phyloP scores from a whole-genome alignment of 2,797 vertebrate species.

The Cynodonichthys magdalenae region DNA sequence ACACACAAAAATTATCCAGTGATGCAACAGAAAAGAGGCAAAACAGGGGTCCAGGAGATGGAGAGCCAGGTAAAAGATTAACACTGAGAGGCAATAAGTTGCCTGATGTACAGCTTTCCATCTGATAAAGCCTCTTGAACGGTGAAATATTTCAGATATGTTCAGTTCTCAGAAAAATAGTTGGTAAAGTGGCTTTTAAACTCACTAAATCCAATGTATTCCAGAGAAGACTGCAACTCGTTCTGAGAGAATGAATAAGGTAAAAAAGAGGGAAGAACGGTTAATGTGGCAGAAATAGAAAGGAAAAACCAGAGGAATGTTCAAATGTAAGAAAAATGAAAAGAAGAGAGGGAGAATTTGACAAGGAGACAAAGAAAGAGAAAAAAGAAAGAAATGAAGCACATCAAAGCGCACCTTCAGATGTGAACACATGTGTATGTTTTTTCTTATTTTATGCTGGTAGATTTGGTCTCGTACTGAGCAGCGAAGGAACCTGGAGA shows the following conservation, averaged over 20 bases:
- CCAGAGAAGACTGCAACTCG: constrained; percentile 74
- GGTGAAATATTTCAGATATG: constrained; percentile 51
- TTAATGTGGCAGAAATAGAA: not conserved
- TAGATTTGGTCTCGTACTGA: constrained; percentile 43
- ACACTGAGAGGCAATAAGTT: constrained; percentile 43
- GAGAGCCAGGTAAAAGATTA: constrained; percentile 62
- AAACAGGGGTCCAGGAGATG: constrained; percentile 29
- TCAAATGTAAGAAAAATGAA: constrained; percentile 29
- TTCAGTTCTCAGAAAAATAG: constrained; percentile 57
- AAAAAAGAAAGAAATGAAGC: constrained; percentile 1
- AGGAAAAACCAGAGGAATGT: constrained; percentile 4
- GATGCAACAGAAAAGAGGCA: constrained; percentile 21
- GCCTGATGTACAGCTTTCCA: constrained; percentile 49
- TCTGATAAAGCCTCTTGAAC: constrained; percentile 44
- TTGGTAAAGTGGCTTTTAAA: constrained; percentile 76
- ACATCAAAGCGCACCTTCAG: constrained; percentile 46
- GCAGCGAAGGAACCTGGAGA: constrained; percentile 54
- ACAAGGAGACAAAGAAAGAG: constrained; percentile 3
- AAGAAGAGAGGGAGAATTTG: constrained; percentile 9
- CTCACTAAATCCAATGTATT: constrained; percentile 77
- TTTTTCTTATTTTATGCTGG: constrained; percentile 30
- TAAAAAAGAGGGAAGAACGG: constrained; percentile 15
- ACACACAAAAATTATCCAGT: too few species aligned
- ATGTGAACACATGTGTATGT: constrained; percentile 44
- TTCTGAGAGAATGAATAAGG: constrained; percentile 61